phyloP scores from a whole-genome alignment of 2,113 vertebrate genomes.

The Ceratotherium simum region DNA sequence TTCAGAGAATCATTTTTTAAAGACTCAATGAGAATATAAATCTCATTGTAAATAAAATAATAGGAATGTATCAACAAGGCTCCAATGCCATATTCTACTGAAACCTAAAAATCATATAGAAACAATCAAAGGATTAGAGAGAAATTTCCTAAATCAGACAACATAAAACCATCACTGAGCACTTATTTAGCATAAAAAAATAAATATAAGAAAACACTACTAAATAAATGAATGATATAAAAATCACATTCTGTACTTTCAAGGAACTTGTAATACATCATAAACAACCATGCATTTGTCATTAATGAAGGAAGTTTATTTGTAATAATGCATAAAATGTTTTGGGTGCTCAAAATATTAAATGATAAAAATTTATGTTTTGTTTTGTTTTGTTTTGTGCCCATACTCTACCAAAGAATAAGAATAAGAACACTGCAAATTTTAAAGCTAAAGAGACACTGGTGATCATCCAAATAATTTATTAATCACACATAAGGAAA shows the following conservation, averaged over 20 bases:
- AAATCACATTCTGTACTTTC: not conserved
- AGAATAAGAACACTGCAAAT: not conserved
- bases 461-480: constrained; percentile 39
- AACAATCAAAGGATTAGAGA: constrained; percentile 33
- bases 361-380: not conserved
- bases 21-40: constrained; percentile 28
- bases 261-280: not conserved
- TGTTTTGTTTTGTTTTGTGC: not conserved
- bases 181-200: constrained; percentile 34
- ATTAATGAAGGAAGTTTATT: constrained; percentile 20
- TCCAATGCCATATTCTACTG: not conserved
- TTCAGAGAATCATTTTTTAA: constrained; percentile 35
- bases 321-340: constrained; percentile 36
- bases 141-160: constrained; percentile 32
- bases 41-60: constrained; percentile 53
- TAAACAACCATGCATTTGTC: constrained; percentile 22
- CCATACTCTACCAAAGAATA: constrained; percentile 27
- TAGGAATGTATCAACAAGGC: not conserved
- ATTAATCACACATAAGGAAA: not conserved
- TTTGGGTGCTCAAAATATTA: not conserved
- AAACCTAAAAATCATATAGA: constrained; percentile 43
- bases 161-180: not conserved
- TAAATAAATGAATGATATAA: constrained; percentile 31
- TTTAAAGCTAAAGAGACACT: not conserved
- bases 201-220: not conserved